Base-by-base conservation (phyloP, 1,140 invertebrate species). In the Heterodera schachtii region DNA sequence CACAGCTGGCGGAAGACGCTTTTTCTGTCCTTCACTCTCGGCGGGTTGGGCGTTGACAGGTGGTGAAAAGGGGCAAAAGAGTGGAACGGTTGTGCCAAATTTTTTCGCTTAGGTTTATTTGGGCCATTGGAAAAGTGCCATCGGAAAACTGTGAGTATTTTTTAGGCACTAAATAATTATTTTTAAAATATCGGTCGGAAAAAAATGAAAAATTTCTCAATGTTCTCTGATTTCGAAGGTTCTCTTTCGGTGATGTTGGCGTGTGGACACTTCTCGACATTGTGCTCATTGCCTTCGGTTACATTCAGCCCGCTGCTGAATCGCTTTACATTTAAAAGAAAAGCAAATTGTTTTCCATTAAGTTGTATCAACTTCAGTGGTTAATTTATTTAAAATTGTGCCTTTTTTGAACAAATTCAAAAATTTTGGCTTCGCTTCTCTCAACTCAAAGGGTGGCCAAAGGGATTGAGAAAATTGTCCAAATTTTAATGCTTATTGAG, bases 221-320 rank as follows among this genome's bases (percentile, higher is more conserved):
- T 31, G 31, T 31, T 31, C 0, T 11, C 49, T 52, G 49, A 52
- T 8, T 52, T 52, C 11, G 99, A 92, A 91, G 99, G 44, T 98
- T 99, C 86, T 98, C 96, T 91, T 99, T 99, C 92, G 97, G 97
- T 70, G 97, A 97, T 47, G 91, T 99, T 1, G 97, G 97, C 75
- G 94, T 99, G 0, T 99, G 97, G 97, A 98, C 97, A 0, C 92
- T 99, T 57, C 94, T 99, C 47, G 97, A 99, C 93, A 96, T 98
- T 43, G 93, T 98, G 81, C 92, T 99, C 5, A 98, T 99, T 90
- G 96, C 95, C 44, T 94, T 97, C 85, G 94, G 84, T 91, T 98
- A 88, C 75, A 83, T 89, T 70, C 95, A 95, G 44, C 96, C 96
- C 43, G 94, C 94, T 76, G 96, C 98, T 93, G 96, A 95, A 70